These are phyloP conservation scores for Capreolus pygargus DNA, from an alignment of 2,113 vertebrate species.

Conservation along the genomic window DNA sequence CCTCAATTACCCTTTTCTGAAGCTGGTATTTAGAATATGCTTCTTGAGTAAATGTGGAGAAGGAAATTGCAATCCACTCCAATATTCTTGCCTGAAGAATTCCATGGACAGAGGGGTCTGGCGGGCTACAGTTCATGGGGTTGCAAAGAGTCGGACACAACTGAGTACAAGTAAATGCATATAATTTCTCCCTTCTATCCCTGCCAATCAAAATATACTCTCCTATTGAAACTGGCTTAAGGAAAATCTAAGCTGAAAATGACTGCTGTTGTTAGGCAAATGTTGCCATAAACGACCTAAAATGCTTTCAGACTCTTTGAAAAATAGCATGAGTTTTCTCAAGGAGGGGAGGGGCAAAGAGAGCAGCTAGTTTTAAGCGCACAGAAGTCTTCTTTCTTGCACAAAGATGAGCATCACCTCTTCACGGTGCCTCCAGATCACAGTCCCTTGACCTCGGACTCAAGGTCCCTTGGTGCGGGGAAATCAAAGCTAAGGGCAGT, in stretches of 20 bases:
- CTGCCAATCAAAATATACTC: neutral
- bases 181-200: neutral
- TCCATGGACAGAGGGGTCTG: neutral
- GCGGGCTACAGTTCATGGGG: neutral
- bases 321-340: neutral
- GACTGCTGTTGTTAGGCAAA: neutral
- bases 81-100: neutral
- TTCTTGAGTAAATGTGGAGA: neutral
- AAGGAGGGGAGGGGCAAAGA: neutral
- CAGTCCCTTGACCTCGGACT: neutral
- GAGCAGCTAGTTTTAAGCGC: neutral
- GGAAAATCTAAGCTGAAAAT: neutral
- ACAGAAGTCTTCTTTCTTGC: neutral
- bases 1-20: neutral
- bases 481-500: neutral
- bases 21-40: neutral
- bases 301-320: neutral
- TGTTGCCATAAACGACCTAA: neutral
- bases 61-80: neutral
- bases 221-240: neutral
- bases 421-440: accelerated
- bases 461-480: neutral
- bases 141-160: neutral
- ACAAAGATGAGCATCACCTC: neutral
- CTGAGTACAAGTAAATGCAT: neutral